Evolutionary conservation across 2,888 invertebrate genomes (phyloP).

Genomic region (Bellardia bayeri): DNA sequence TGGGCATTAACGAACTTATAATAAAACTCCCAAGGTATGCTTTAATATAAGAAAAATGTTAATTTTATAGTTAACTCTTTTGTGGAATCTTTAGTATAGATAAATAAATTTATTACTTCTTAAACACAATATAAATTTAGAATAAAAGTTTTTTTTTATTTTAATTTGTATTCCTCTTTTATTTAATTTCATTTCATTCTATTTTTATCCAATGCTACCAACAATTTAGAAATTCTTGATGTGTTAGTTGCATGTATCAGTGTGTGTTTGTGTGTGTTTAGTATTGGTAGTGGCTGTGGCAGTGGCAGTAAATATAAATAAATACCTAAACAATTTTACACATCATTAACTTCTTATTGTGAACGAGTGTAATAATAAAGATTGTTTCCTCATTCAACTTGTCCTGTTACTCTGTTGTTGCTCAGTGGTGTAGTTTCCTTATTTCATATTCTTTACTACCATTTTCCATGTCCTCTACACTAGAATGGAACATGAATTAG

Average conservation of each 20-base stretch:
- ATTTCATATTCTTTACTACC: not conserved
- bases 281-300: not conserved
- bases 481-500: constrained; percentile 17
- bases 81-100: not conserved
- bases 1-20: constrained; percentile 3
- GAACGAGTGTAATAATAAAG: constrained; percentile 51
- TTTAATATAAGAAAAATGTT: constrained; percentile 18
- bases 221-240: constrained; percentile 26
- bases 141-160: constrained; percentile 41
- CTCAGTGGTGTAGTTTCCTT: not conserved
- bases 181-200: not conserved
- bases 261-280: not conserved
- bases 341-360: constrained; percentile 72
- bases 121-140: constrained; percentile 50
- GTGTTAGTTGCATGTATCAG: not conserved
- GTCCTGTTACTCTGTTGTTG: not conserved
- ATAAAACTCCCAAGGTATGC: constrained; percentile 30
- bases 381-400: constrained; percentile 27
- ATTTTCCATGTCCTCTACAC: not conserved
- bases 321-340: constrained; percentile 71
- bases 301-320: constrained; percentile 48
- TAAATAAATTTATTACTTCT: constrained; percentile 52
- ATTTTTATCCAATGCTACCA: constrained; percentile 32
- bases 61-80: no score
- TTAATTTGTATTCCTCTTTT: not conserved